Base-by-base conservation (phyloP, 2,113 vertebrate species). In the Gavialis gangeticus region DNA sequence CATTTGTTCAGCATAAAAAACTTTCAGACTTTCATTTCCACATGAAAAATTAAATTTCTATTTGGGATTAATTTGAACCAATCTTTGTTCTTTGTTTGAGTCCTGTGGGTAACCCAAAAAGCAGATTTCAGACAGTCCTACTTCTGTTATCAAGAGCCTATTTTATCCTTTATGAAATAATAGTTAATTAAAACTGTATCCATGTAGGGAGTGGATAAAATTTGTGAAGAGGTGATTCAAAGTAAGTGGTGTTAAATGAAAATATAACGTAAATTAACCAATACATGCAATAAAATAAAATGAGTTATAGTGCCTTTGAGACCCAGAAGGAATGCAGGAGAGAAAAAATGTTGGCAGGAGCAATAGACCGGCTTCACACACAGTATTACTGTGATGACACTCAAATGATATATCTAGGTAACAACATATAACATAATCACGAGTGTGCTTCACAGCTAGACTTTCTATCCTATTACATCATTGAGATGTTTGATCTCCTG, bases 391-490 rank as follows among this genome's bases (percentile, higher is more conserved):
- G 78, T 46, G 87, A 91, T 91, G 89, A 89, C 87, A 93, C 84
- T 75, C 71, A 88, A 82, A 87, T 94, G 91, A 78, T 93, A 90
- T 89, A 89, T 96, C 75, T 88, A 87, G 84, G 91, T 97, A 91
- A 95, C 92, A 93, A 95, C 34, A 94, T 90, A 91, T 94, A 95
- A 95, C 91, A 91, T 87, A 93, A 94, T 89, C 92, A 79, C 89
- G 94, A 96, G 95, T 93, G 83, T 86, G 85, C 83, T 95, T 93
- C 94, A 93, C 93, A 92, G 89, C 95, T 93, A 30, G 75, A 84
- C 88, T 91, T 95, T 93, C 84, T 95, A 59, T 87, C 75, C 81
- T 84, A 58, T 55, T 75, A n/a, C 93, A 84, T 95, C 34, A 85
- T n/a, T 13, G 27, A 85, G 90, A 92, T 87, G 79, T 64, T 95